Percentiles rank a stretch among this genome's conserved stretches.
These are phyloP conservation scores for Chymomyza amoena DNA, from an alignment of 2,888 invertebrate genomes.

Conservation along the genomic window DNA sequence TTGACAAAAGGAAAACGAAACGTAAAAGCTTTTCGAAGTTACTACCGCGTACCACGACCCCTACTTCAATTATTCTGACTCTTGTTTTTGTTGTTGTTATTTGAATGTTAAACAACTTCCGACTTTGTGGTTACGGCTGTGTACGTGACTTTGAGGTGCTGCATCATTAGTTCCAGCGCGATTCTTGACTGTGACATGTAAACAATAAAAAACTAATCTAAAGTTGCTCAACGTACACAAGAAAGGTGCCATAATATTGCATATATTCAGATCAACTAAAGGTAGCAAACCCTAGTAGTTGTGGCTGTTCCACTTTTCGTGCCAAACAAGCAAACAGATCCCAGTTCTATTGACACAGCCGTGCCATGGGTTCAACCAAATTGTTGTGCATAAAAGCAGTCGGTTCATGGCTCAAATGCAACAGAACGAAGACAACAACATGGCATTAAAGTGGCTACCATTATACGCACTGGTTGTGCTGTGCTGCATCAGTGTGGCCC, in stretches of 20 bases:
- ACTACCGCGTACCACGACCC: not conserved
- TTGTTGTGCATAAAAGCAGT: slow-evolving; percentile 44
- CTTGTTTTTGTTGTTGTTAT: slow-evolving; percentile 24
- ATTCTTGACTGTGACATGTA: slow-evolving; percentile 31
- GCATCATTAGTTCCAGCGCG: slow-evolving; percentile 59
- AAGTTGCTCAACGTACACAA: slow-evolving; percentile 67
- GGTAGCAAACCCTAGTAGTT: slow-evolving; percentile 11
- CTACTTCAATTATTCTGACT: not conserved
- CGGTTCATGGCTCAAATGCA: slow-evolving; percentile 15
- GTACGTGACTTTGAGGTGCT: slow-evolving; percentile 64
- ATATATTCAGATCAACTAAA: slow-evolving; percentile 13
- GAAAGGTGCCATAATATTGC: slow-evolving; percentile 64
- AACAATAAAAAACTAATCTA: slow-evolving; percentile 70
- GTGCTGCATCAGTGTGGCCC: slow-evolving; percentile 26
- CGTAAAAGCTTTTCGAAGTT: slow-evolving; percentile 11
- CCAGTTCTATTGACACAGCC: slow-evolving; percentile 9
- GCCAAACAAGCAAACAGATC: slow-evolving; percentile 26
- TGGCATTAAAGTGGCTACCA: slow-evolving; percentile 49
- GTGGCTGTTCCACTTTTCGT: slow-evolving; percentile 29
- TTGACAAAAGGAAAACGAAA: slow-evolving; percentile 50
- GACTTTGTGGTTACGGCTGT: slow-evolving; percentile 29
- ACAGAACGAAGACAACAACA: slow-evolving; percentile 42
- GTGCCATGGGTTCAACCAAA: not conserved
- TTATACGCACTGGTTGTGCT: slow-evolving; percentile 42
- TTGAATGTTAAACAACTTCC: slow-evolving; percentile 39